phyloP scores from a whole-genome alignment of 2,113 vertebrate genomes.

The Regulus satrapa region DNA sequence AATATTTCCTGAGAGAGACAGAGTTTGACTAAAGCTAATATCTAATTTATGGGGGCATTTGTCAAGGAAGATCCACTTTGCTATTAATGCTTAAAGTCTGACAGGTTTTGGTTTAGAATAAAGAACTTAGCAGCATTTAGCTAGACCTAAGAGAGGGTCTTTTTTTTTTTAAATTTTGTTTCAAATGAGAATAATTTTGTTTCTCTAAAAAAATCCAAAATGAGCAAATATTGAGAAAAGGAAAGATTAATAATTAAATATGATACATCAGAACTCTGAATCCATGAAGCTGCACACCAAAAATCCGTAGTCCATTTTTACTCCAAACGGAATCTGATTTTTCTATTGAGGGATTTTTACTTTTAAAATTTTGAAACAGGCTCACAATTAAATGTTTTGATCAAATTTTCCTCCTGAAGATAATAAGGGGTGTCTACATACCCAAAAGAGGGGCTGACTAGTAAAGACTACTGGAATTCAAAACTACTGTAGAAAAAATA shows the following conservation, averaged over 20 bases:
- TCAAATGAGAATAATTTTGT: neutral
- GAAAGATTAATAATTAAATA: neutral
- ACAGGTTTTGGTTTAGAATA: constrained; percentile 29
- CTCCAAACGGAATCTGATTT: neutral
- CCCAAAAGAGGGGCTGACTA: neutral
- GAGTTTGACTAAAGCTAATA: constrained; percentile 66
- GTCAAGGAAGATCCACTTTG: constrained; percentile 62
- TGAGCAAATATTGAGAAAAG: constrained; percentile 3
- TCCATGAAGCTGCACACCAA: neutral
- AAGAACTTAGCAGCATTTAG: neutral
- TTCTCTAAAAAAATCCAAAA: constrained; percentile 34
- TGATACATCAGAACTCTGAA: neutral
- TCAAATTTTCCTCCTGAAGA: neutral
- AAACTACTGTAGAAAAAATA: neutral
- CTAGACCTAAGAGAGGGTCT: neutral
- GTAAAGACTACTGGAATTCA: neutral
- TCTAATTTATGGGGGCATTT: constrained; percentile 71
- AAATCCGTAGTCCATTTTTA: neutral
- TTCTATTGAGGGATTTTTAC: neutral
- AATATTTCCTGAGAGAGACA: constrained; percentile 66
- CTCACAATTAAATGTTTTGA: neutral
- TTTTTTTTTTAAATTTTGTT: neutral
- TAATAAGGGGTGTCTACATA: neutral
- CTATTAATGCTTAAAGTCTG: constrained; percentile 39
- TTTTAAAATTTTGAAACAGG: neutral